Evolutionary conservation across 1,140 invertebrate genomes (phyloP), one percentile per base, ranked within the genome.

Genomic region (Anthonomus grandis): DNA sequence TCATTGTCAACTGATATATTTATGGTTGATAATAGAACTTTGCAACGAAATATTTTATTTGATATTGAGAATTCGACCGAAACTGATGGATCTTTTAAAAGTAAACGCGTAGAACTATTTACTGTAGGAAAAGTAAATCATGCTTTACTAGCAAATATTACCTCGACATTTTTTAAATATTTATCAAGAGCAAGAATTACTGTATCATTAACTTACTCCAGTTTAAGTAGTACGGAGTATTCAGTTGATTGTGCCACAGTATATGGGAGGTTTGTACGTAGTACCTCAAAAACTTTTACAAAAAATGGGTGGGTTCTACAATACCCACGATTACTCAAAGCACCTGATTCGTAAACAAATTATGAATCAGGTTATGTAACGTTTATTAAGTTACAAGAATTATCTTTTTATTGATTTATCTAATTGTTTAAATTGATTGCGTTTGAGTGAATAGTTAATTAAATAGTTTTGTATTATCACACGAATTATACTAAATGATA

Each of bases 241-340:
- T 36, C 57, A 8, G 18, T 55, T 5, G 57, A 65, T 51, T 52
- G 57, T 4, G 58, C 62, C 22, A 60, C 59, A 5, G 56, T 65
- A 15, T 65, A 63, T 44, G 64, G 64, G 4, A 56, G 45, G 4
- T 63, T 56, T 53, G 24, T 51, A 8, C 46, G 53, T 9, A 62
- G 45, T 38, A 55, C 41, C 19, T 21, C 24, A 15, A 36, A 34
- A 38, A 4, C 25, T 21, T 24, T 12, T 5, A 13, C 18, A 3
- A 46, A 13, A 15, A 42, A 38, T 22, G 50, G 55, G 5, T 27
- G 6, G 53, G 57, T 15, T 50, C 57, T 25, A 59, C 57, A 25
- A 42, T 52, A 47, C 49, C 57, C 4, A 59, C 49, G 27, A 44
- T 53, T 2, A 53, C 50, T n/a, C 22, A 45, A 41, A 38, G 49